Evolutionary conservation across 1,140 invertebrate genomes (phyloP), one percentile per base, ranked within the genome.

Genomic region (Mya arenaria): DNA sequence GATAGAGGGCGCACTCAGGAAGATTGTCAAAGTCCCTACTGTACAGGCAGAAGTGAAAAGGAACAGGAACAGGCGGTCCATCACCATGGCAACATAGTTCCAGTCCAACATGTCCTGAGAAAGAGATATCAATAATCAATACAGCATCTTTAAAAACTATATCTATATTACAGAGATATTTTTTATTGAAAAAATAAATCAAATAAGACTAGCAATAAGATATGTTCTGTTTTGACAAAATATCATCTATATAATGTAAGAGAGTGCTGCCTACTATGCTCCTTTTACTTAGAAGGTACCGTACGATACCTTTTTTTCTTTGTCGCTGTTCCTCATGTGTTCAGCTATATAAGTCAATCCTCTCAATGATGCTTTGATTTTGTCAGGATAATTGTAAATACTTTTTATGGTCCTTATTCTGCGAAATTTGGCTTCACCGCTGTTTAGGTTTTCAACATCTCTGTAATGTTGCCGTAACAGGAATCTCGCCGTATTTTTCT

Each of bases 41-140:
- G 99, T 94, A 93, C 98, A 99, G 75, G 97, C 97, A 86, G 97
- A 94, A 88, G 98, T 97, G 94, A 99, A 99, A 89, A 98, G 95
- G 95, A 97, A 99, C 68, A 99, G 95, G 93, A 99, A 99, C 86
- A 99, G 95, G 88, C 99, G 95, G 94, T 99, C 99, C 91, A 99
- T 94, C 4, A 99, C 98, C 98, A 99, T 99, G 66, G 98, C 98
- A 62, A 99, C 98, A 93, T 99, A 99, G 91, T 99, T 99, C 99
- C 99, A 99, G 93, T 99, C 98, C 52, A 93, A 88, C 60, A 90
- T 90, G 71, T 93, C 89, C 93, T 94, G 84, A 17, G 25, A 52
- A n/a, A 52, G 2, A 52, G 2, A 1, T 2, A 23, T 52, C 17
- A 52, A 17, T 52, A 4, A 52, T n/a, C 25, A 4, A 10, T 8